A percentile compares a stretch with the other conserved stretches of the same genome.
Evolutionary conservation across 2,797 vertebrate genomes (phyloP).

Genomic region (Enteromius trimaculatus): DNA sequence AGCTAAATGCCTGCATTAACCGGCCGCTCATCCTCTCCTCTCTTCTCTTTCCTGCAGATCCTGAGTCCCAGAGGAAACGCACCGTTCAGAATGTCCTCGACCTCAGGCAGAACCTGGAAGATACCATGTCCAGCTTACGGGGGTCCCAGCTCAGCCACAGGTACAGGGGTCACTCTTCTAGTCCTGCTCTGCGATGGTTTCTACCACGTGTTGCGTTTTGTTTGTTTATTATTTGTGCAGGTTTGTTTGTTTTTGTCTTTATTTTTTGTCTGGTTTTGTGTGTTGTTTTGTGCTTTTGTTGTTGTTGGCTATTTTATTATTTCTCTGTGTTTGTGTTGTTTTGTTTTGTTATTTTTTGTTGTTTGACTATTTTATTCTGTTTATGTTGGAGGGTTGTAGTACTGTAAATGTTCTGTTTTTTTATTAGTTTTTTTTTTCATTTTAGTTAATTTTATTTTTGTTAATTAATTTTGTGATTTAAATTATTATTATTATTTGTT

Average conservation of each 20-base stretch:
- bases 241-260: not conserved
- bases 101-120: constrained; percentile 95
- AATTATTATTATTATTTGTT: not conserved
- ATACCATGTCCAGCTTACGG: constrained; percentile 95
- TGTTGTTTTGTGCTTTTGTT: not conserved
- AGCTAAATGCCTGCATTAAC: constrained; percentile 26
- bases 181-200: not conserved
- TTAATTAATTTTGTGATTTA: no score
- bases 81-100: constrained; percentile 97
- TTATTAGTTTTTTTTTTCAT: not conserved
- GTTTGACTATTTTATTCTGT: not conserved
- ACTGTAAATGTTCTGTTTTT: not conserved
- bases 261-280: not conserved
- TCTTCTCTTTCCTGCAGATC: constrained; percentile 75
- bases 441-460: no score
- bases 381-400: not conserved
- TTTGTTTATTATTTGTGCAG: not conserved
- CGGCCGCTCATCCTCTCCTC: constrained; percentile 8
- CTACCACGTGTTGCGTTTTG: not conserved
- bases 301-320: not conserved
- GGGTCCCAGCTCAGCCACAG: constrained; percentile 94
- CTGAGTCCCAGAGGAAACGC: constrained; percentile 94
- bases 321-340: not conserved
- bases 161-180: constrained; percentile 64
- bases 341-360: not conserved